Evolutionary conservation across 1,140 invertebrate species (phyloP).

Genomic region (Drosophila tani): DNA sequence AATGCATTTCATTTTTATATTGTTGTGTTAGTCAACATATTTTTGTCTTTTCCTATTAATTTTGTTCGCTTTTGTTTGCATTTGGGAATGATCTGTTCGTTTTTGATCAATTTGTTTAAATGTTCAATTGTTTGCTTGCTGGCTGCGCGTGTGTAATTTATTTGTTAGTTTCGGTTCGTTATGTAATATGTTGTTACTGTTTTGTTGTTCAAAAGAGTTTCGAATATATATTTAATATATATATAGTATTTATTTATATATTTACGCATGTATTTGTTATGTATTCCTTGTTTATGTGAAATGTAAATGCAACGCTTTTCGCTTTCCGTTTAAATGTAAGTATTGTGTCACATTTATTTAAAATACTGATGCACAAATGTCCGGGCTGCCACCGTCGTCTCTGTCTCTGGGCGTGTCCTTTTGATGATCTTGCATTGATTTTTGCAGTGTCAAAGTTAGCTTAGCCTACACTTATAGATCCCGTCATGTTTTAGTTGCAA

Average conservation of each 20-base stretch:
- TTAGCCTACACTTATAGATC: conserved; percentile 58
- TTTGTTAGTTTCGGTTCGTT: conserved; percentile 40
- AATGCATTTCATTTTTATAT: conserved; percentile 45
- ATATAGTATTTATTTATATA: conserved; percentile 56
- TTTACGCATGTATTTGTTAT: conserved; percentile 50
- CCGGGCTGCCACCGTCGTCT: conserved; percentile 5
- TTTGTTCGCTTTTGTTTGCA: conserved; percentile 36
- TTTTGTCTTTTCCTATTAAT: conserved; percentile 49
- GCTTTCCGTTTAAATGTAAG: conserved; percentile 52
- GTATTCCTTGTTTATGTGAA: conserved; percentile 64
- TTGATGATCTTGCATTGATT: conserved; percentile 49
- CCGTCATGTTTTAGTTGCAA: conserved; percentile 65
- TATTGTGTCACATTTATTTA: conserved; percentile 62
- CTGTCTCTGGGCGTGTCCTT: conserved; percentile 15
- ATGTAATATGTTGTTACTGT: conserved; percentile 55
- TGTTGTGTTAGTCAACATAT: conserved; percentile 53
- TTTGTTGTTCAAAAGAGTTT: conserved; percentile 60
- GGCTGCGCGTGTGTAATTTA: conserved; percentile 44
- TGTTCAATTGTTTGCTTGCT: conserved; percentile 51
- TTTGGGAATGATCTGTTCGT: conserved; percentile 29
- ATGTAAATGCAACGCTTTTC: conserved; percentile 71
- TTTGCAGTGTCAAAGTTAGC: conserved; percentile 61
- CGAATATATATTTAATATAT: conserved; percentile 64
- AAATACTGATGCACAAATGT: conserved; percentile 70
- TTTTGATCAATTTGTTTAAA: conserved; percentile 46